Conservation (phyloP, 1,140 invertebrate species). For the Sycophaga agraensis region DNA sequence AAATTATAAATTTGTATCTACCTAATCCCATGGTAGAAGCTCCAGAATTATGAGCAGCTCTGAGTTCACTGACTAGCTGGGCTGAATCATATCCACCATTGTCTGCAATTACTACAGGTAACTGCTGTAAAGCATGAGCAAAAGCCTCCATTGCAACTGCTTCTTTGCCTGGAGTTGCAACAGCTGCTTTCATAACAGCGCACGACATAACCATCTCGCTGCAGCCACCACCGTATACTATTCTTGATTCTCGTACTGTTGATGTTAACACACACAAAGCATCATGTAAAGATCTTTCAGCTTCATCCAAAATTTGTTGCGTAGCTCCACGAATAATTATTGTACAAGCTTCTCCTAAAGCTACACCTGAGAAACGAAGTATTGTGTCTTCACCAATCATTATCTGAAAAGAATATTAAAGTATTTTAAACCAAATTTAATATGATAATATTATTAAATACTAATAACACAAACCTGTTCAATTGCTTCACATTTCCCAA, state of each 20-base stretch:
- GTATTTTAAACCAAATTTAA: slow-evolving; percentile 5
- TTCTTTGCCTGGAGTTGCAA: slow-evolving; percentile 94
- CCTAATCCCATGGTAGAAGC: slow-evolving; percentile 78
- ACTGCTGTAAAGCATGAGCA: slow-evolving; percentile 80
- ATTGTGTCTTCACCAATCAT: slow-evolving; percentile 98
- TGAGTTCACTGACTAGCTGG: slow-evolving; percentile 85
- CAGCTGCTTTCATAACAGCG: slow-evolving; percentile 81
- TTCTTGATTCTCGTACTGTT: slow-evolving; percentile 90
- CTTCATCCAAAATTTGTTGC: slow-evolving; percentile 98
- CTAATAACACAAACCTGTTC: slow-evolving; percentile 80
- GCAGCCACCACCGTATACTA: slow-evolving; percentile 91
- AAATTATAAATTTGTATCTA: slow-evolving; percentile 50
- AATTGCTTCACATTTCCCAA: slow-evolving; percentile 93
- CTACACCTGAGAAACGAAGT: slow-evolving; percentile 92
- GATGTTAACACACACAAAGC: slow-evolving; percentile 96
- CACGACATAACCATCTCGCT: slow-evolving; percentile 97
- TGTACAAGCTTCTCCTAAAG: slow-evolving; percentile 94
- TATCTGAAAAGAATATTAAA: slow-evolving; percentile 57
- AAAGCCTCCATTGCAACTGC: slow-evolving; percentile 97
- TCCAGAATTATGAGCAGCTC: slow-evolving; percentile 85
- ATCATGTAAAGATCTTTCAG: slow-evolving; percentile 96
- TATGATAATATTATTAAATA: too few relatives aligned
- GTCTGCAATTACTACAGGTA: slow-evolving; percentile 96
- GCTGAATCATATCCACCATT: slow-evolving; percentile 99
- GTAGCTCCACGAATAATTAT: slow-evolving; percentile 98